phyloP scores from a whole-genome alignment of 2,888 invertebrate species.

The Orthosia gothica region DNA sequence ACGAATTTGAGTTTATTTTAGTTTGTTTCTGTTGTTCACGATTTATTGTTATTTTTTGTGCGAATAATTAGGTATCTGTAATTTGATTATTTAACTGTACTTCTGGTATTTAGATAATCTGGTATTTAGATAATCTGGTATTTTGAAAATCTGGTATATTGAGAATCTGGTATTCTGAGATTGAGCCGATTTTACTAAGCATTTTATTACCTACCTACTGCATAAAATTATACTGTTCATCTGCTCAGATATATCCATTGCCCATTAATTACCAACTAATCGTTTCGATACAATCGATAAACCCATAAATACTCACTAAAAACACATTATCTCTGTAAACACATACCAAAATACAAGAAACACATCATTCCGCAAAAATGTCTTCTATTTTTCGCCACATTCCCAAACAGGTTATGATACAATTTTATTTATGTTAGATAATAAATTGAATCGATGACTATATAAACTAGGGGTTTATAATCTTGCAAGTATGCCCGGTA shows the following conservation, averaged over 20 bases:
- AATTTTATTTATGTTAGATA: conserved; percentile 13
- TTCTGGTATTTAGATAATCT: too few species aligned
- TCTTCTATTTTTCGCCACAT: neutral
- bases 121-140: too few species aligned
- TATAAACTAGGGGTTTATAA: conserved; percentile 52
- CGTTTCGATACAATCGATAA: neutral
- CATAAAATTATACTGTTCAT: neutral
- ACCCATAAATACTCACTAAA: neutral
- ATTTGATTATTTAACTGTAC: too few species aligned
- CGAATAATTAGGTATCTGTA: too few species aligned
- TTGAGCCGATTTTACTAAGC: neutral
- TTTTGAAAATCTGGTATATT: too few species aligned
- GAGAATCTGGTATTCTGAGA: too few species aligned
- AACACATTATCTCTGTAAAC: neutral
- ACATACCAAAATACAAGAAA: neutral
- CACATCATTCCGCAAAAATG: neutral
- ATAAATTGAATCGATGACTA: conserved; percentile 45
- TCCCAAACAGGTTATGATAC: conserved; percentile 1
- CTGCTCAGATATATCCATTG: too few species aligned
- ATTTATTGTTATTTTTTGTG: too few species aligned
- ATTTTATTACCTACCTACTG: neutral
- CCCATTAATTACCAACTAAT: neutral
- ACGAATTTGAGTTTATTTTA: too few species aligned
- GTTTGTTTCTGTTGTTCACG: too few species aligned
- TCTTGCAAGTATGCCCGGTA: conserved; percentile 56